Conservation (phyloP, 2,797 vertebrate species). For the Graptemys geographica region DNA sequence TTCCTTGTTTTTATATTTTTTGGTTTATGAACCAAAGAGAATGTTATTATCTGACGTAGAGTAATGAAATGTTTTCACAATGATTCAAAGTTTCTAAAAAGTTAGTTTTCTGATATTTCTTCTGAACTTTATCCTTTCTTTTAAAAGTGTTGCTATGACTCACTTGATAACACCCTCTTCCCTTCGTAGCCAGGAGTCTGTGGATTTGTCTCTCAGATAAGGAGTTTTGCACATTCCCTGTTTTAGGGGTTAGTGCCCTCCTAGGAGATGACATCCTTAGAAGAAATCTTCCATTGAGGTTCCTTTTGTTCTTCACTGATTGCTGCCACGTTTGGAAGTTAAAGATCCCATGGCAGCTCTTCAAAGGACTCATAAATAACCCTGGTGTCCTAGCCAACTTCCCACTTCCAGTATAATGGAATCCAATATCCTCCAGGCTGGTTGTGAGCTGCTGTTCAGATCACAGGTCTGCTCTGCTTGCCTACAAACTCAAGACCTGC, state of each 20-base stretch:
- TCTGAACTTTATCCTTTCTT: neutral
- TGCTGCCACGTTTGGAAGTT: neutral
- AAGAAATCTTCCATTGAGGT: neutral
- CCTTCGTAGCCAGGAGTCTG: neutral
- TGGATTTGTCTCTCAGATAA: neutral
- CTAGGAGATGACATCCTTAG: neutral
- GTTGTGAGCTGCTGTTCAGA: neutral
- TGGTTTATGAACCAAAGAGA: neutral
- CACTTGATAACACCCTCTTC: neutral
- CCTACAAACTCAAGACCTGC: neutral
- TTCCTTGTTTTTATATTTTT: neutral
- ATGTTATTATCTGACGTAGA: rapidly evolving
- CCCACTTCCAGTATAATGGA: neutral
- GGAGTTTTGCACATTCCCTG: neutral
- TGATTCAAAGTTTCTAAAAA: neutral
- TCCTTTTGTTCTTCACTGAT: neutral
- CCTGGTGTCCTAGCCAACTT: neutral
- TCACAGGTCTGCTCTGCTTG: neutral
- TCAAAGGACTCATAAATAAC: neutral
- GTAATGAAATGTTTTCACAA: neutral
- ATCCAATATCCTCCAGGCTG: neutral
- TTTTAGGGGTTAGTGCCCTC: neutral
- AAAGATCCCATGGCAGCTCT: neutral
- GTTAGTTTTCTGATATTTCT: neutral
- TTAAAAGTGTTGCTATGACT: neutral